Evolutionary conservation across 2,113 vertebrate genomes (phyloP), one percentile per base, ranked within the genome.

Genomic region (Callaeas wilsoni): DNA sequence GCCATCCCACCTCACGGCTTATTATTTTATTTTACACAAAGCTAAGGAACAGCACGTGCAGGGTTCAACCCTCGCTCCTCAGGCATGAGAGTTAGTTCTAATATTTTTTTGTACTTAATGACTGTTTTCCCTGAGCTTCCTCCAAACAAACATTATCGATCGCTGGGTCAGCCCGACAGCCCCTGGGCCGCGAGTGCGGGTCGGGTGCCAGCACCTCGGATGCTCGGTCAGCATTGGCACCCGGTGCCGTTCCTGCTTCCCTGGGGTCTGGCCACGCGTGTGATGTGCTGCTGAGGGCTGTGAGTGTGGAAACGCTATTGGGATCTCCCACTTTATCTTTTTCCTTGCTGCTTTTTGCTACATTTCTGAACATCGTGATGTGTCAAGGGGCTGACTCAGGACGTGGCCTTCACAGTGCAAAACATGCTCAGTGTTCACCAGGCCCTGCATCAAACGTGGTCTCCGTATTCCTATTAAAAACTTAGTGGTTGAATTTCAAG

Each of bases 281-380:
- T 39, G 69, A 16, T 0, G 0, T 7, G 69, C 47, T 21, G n/a
- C 32, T 35, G 37, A 2, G 65, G 22, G 9, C 13, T 7, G 2
- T 6, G 3, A 10, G 16, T 1, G 1, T 29, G 52, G 13, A 9
- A 42, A 21, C 0, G 0, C 44, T 2, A 1, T 3, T 1, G 4
- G 19, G 37, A 3, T 56, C 49, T 60, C 59, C 41, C 44, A 4
- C 57, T 63, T 53, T 4, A 19, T 27, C 32, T 15, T 33, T 5
- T 27, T 2, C 14, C 17, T 42, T 21, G 26, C 56, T 35, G 41
- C 29, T 63, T 67, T 57, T 69, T 29, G 25, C 64, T 37, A 0
- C 13, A 0, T n/a, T 81, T 57, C 64, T 9, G 22, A 14, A 3
- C 7, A 0, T 1, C 3, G 0, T 0, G 11, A 6, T 13, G 17